These are phyloP conservation scores for Poecile montanus DNA, from an alignment of 2,797 vertebrate genomes.

Conservation along the genomic window DNA sequence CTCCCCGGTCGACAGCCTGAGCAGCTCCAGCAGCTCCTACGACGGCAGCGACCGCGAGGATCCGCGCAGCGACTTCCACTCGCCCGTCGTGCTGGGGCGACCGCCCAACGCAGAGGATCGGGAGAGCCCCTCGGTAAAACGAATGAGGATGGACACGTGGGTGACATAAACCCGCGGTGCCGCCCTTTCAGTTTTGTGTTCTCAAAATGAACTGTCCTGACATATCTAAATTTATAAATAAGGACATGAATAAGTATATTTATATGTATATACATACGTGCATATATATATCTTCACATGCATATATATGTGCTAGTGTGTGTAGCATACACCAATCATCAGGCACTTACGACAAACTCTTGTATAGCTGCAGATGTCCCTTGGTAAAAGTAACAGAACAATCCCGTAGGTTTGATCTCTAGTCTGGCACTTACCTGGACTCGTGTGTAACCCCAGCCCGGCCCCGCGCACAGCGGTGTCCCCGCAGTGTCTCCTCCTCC, in stretches of 20 bases:
- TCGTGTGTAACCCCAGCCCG: conserved; percentile 64
- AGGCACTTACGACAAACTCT: conserved; percentile 91
- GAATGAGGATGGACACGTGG: conserved; percentile 98
- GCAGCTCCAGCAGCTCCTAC: conserved; percentile 98
- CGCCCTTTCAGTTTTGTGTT: conserved; percentile 46
- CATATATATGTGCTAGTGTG: conserved; percentile 80
- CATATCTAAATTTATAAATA: conserved; percentile 85
- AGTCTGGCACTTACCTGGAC: conserved; percentile 89
- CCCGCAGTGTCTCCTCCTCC: conserved; percentile 25
- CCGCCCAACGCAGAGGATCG: conserved; percentile 86
- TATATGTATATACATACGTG: conserved; percentile 84
- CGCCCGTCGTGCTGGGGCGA: conserved; percentile 88
- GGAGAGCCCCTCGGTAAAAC: conserved; percentile 95
- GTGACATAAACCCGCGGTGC: conserved; percentile 87
- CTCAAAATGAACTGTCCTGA: conserved; percentile 80
- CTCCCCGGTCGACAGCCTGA: conserved; percentile 96
- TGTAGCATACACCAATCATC: conserved; percentile 84
- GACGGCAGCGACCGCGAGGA: conserved; percentile 98
- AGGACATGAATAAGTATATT: conserved; percentile 81
- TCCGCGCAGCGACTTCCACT: conserved; percentile 92
- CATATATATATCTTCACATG: conserved; percentile 79
- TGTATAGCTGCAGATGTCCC: conserved; percentile 79
- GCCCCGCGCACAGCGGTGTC: neutral
- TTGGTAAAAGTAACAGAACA: conserved; percentile 74
- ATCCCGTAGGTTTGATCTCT: conserved; percentile 84